Conservation (phyloP, 35 echinoderm and acorn worm genomes). For the Strongylocentrotus purpuratus region DNA sequence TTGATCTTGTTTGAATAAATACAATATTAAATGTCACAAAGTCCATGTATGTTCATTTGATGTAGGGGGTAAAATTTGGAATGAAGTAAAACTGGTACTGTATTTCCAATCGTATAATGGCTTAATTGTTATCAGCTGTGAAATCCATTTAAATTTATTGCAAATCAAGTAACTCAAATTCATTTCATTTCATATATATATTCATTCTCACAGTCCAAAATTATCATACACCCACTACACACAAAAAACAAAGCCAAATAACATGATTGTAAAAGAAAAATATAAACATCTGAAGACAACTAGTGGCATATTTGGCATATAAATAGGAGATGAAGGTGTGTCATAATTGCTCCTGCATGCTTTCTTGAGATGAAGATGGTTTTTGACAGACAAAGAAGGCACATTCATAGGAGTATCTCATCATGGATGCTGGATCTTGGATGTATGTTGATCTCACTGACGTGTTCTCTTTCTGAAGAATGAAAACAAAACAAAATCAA, state of each 20-base stretch:
- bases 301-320: not conserved
- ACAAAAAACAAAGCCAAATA: not conserved
- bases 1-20: too few relatives aligned
- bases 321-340: not conserved
- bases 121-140: too few relatives aligned
- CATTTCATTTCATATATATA: too few relatives aligned
- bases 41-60: too few relatives aligned
- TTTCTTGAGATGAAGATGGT: slow-evolving; percentile 32
- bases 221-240: too few relatives aligned
- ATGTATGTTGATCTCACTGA: slow-evolving; percentile 72
- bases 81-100: too few relatives aligned
- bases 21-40: too few relatives aligned
- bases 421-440: slow-evolving; percentile 83
- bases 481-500: not conserved
- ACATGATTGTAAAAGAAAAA: not conserved
- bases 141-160: too few relatives aligned
- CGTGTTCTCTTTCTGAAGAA: slow-evolving; percentile 73
- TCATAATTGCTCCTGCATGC: not conserved
- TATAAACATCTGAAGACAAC: not conserved
- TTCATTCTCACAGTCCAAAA: too few relatives aligned
- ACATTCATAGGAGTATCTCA: slow-evolving; percentile 91
- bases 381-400: slow-evolving; percentile 95
- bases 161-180: too few relatives aligned
- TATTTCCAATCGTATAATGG: too few relatives aligned
- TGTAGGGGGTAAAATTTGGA: too few relatives aligned